Evolutionary conservation across 23 tunicate genomes (phyloP), one percentile per base, ranked within the genome.

Genomic region (Aplidium turbinatum): DNA sequence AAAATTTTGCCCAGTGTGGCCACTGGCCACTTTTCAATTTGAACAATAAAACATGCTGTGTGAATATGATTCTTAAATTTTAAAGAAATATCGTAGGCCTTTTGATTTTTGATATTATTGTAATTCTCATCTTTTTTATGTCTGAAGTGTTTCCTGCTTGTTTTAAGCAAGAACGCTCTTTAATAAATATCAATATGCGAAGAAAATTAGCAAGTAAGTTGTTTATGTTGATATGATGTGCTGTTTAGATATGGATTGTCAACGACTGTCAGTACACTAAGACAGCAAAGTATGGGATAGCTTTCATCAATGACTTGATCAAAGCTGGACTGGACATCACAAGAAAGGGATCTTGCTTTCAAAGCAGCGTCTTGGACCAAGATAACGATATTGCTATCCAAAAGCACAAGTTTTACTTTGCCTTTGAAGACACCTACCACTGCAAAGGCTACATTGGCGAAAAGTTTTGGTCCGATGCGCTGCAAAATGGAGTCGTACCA

Each of bases 391-490:
- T n/a, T n/a, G 16, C 16, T 42, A 42, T 42, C 50, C 11, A 42
- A 35, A 6, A 22, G 35, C 58, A 70, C 35, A 70, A 70, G 24
- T 70, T 70, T 25, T 70, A 46, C 26, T 30, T 70, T 27, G 76
- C 76, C 28, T 70, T 70, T 47, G 76, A 70, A 48, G 48, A 70
- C 47, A 19, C 58, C 19, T 23, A 5, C 58, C 76, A 70, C 29
- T 70, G 76, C 58, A 26, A n/a, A 47, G 76, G 48, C 23, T 70
- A 70, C 38, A 70, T 70, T 20, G 48, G 47, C 47, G 76, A 70
- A 28, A 70, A 70, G 26, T 70, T 70, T 48, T 70, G 76, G 76
- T 58, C 47, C 76, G 38, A 66, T 66, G 4, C 58, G 6, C 26
- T 70, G 11, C 3, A 24, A 25, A 22, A 2, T 3, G 58, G 58